phyloP scores from a whole-genome alignment of 2,113 vertebrate species.

The Silurus asotus region DNA sequence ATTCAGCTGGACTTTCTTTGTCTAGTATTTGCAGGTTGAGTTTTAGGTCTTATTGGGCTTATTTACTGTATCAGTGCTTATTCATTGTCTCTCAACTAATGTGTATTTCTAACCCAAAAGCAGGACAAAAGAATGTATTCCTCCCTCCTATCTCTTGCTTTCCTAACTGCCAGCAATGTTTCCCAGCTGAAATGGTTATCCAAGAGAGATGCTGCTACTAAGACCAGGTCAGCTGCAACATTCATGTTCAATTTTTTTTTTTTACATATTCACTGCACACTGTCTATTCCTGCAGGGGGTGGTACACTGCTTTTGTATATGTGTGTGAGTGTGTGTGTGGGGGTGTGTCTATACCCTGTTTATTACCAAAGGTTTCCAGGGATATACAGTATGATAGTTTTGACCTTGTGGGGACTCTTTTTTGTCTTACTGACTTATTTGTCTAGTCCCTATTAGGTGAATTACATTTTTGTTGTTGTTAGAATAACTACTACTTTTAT shows the following conservation, averaged over 20 bases:
- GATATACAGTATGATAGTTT: neutral
- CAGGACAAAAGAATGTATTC: conserved; percentile 57
- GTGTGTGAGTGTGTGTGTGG: neutral
- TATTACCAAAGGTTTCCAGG: neutral
- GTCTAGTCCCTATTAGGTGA: neutral
- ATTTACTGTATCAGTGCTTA: neutral
- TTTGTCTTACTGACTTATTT: no score
- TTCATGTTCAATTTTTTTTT: conserved; percentile 17
- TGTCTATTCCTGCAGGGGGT: neutral
- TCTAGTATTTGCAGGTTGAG: neutral
- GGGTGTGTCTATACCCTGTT: neutral
- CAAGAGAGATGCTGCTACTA: conserved; percentile 27
- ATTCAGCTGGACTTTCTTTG: neutral
- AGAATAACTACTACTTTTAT: neutral
- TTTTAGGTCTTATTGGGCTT: neutral
- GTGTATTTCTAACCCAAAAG: conserved; percentile 55
- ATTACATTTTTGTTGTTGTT: neutral
- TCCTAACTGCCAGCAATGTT: conserved; percentile 59
- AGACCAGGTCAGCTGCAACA: conserved; percentile 41
- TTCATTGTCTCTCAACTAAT: conserved; percentile 55
- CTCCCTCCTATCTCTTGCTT: conserved; percentile 57
- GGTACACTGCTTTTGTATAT: neutral
- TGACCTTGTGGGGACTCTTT: neutral
- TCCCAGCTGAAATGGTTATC: conserved; percentile 59
- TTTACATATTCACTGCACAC: neutral